These are phyloP conservation scores for Yponomeuta sedellus DNA, from an alignment of 2,888 invertebrate genomes.

Conservation along the genomic window DNA sequence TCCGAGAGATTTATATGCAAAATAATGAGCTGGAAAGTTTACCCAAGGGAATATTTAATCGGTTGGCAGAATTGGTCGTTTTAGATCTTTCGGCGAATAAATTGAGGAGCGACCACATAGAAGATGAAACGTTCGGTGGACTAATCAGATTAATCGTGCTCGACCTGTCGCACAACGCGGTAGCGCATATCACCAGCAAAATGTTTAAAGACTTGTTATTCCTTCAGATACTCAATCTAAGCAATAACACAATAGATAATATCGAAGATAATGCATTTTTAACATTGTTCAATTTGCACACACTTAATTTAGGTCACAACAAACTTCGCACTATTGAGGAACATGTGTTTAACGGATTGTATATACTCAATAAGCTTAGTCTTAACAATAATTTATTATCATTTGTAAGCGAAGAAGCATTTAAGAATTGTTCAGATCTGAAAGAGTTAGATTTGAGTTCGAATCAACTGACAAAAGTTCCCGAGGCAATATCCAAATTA, in stretches of 20 bases:
- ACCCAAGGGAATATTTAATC: slow-evolving; percentile 89
- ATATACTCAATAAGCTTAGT: slow-evolving; percentile 88
- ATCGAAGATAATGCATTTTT: slow-evolving; percentile 91
- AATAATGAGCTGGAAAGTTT: slow-evolving; percentile 90
- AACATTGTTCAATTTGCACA: slow-evolving; percentile 91
- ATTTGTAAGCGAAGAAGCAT: slow-evolving; percentile 85
- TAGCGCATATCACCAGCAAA: slow-evolving; percentile 86
- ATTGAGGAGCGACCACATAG: slow-evolving; percentile 89
- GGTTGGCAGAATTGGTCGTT: slow-evolving; percentile 89
- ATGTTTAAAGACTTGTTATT: slow-evolving; percentile 93
- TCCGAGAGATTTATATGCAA: slow-evolving; percentile 89
- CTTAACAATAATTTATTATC: slow-evolving; percentile 89
- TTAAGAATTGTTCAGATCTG: slow-evolving; percentile 90
- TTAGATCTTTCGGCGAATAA: slow-evolving; percentile 91
- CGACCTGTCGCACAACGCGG: slow-evolving; percentile 88
- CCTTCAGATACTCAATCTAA: slow-evolving; percentile 89
- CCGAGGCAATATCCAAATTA: slow-evolving; percentile 89
- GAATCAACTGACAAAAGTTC: slow-evolving; percentile 87
- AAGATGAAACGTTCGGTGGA: slow-evolving; percentile 90
- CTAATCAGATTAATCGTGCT: slow-evolving; percentile 90
- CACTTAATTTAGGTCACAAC: slow-evolving; percentile 92
- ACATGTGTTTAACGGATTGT: slow-evolving; percentile 88
- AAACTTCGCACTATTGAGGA: slow-evolving; percentile 86
- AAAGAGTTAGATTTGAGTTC: slow-evolving; percentile 93
- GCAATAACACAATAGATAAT: slow-evolving; percentile 89